Evolutionary conservation across 1,140 invertebrate genomes (phyloP).

Genomic region (Aphelenchoides besseyi): DNA sequence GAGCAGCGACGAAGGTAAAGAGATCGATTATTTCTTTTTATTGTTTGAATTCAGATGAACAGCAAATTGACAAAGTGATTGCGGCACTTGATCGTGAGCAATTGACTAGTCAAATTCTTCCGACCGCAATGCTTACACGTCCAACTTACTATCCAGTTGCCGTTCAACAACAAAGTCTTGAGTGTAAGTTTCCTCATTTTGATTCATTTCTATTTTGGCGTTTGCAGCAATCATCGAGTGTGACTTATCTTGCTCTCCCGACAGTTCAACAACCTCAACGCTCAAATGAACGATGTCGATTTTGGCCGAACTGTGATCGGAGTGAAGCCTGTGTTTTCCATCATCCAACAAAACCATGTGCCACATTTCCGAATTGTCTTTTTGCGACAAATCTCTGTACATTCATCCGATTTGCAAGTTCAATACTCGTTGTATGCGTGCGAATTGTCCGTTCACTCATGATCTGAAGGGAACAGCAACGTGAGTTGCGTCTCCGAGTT

Average conservation of each 20-base stretch:
- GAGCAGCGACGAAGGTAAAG: conserved; percentile 42
- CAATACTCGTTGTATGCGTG: conserved; percentile 75
- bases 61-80: not conserved
- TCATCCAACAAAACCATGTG: conserved; percentile 70
- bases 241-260: not conserved
- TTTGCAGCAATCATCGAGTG: conserved; percentile 14
- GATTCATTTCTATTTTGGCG: conserved; percentile 11
- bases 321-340: conserved; percentile 70
- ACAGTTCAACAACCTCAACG: conserved; percentile 42
- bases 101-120: conserved; percentile 22
- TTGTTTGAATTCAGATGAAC: conserved; percentile 10
- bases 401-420: conserved; percentile 89
- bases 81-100: conserved; percentile 23
- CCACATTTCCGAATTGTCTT: conserved; percentile 82
- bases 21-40: too few relatives aligned
- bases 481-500: not conserved
- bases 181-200: conserved; percentile 37
- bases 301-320: conserved; percentile 72
- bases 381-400: conserved; percentile 81
- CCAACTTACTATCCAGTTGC: conserved; percentile 19
- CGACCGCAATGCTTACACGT: conserved; percentile 37
- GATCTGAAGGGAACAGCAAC: conserved; percentile 58
- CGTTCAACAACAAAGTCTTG: conserved; percentile 42
- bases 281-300: conserved; percentile 69
- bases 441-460: conserved; percentile 81